Percentiles rank a stretch among this genome's conserved stretches.
phyloP scores from a whole-genome alignment of 2,888 invertebrate species.

The Volucella bombylans region DNA sequence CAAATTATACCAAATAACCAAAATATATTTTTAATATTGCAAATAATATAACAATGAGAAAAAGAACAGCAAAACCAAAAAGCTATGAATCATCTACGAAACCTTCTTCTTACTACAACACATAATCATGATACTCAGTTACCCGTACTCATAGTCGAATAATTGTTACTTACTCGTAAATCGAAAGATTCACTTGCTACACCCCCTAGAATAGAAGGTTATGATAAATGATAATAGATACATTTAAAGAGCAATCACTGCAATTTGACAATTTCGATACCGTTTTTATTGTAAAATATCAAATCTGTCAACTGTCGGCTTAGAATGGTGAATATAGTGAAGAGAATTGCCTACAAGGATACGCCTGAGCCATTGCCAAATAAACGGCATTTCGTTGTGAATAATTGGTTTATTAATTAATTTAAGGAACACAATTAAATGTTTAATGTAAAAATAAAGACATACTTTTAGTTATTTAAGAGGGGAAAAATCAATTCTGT shows the following conservation, averaged over 20 bases:
- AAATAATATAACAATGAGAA: slow-evolving; percentile 29
- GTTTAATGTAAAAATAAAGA: slow-evolving; percentile 13
- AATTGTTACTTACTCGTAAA: slow-evolving; percentile 42
- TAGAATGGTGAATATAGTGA: too few relatives aligned
- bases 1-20: slow-evolving; percentile 38
- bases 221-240: neutral
- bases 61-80: slow-evolving; percentile 28
- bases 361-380: slow-evolving; percentile 51
- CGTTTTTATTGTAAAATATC: too few relatives aligned
- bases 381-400: slow-evolving; percentile 59
- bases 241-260: too few relatives aligned
- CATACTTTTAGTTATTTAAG: slow-evolving; percentile 42
- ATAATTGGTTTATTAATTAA: slow-evolving; percentile 57
- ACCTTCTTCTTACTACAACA: slow-evolving; percentile 30
- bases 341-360: neutral
- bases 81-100: slow-evolving; percentile 38
- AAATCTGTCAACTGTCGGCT: neutral
- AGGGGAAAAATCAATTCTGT: slow-evolving; percentile 19
- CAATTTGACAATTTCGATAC: too few relatives aligned
- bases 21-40: slow-evolving; percentile 67
- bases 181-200: slow-evolving; percentile 6
- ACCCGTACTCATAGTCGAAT: neutral
- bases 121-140: slow-evolving; percentile 27
- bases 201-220: slow-evolving; percentile 3
- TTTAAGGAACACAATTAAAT: slow-evolving; percentile 43